phyloP scores from a whole-genome alignment of 2,888 invertebrate genomes.

The Carabus problematicus region DNA sequence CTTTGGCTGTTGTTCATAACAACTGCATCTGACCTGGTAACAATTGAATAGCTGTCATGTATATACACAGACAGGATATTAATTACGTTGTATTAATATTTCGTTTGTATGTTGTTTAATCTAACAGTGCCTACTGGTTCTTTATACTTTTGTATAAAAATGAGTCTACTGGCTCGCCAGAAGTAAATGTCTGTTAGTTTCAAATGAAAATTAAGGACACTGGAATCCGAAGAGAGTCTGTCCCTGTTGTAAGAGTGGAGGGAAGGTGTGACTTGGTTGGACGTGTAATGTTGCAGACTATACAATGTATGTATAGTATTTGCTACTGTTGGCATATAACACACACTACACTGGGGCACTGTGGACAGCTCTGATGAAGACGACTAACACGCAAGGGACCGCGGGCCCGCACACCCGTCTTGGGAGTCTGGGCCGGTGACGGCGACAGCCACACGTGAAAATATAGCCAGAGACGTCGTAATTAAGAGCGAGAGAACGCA shows the following conservation, averaged over 20 bases:
- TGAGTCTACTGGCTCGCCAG: no score
- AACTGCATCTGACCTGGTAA: no score
- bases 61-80: no score
- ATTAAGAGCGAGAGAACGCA: no score
- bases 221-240: not conserved
- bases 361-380: conserved; percentile 39
- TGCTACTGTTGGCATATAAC: no score
- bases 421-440: conserved; percentile 33
- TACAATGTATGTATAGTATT: not conserved
- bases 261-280: no score
- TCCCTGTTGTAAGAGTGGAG: not conserved
- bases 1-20: no score
- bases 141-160: no score
- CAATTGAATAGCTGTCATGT: no score
- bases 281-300: conserved; percentile 33
- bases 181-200: not conserved
- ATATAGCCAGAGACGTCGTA: not conserved
- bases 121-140: no score
- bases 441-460: conserved; percentile 26
- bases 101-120: no score
- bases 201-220: not conserved
- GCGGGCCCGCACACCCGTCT: conserved; percentile 29
- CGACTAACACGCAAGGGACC: conserved; percentile 37
- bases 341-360: conserved; percentile 11
- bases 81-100: no score